Base-by-base conservation (phyloP, 2,888 invertebrate genomes). In the Himalopsyche anomala region DNA sequence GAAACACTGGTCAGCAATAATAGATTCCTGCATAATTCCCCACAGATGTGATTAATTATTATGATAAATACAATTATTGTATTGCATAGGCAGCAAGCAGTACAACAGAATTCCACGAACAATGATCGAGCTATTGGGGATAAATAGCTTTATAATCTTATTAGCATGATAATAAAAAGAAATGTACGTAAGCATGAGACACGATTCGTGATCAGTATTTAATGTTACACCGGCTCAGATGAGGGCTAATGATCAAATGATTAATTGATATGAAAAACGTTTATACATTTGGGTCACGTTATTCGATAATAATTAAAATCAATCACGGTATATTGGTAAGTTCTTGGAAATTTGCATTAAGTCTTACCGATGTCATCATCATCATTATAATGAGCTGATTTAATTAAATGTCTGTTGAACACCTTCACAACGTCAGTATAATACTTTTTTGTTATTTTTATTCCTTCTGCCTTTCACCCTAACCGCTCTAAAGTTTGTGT, bases 91-190 rank as follows among this genome's bases (percentile, higher is more conserved):
- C 62, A 62, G 62, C 19, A 19, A 11, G 19, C 62, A 62, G 62
- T 62, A 19, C 62, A 28, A 62, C n/a, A 62, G 28, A 62, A 9
- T 62, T 62, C 62, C 62, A 62, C 62, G 62, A 62, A 62, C 28
- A 62, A 62, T 62, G 62, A 62, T 11, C 62, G 62, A 8, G 8
- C 62, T n/a, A 19, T 62, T 62, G 28, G 62, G 62, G 62, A 62
- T 28, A 62, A 62, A 62, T 19, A 15, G 62, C 62, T 62, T 62
- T 62, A 19, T 62, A 62, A 62, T 62, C 62, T 62, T 62, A 62
- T 62, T 62, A 62, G 62, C 62, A 62, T 62, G 62, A 62, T 62
- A 62, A 62, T 62, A 62, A 62, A 28, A 62, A 62, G 62, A 62
- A 62, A 19, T 62, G 62, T n/a, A 62, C n/a, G 19, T 62, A 62